These are phyloP conservation scores for Alexandromys fortis DNA, from an alignment of 2,113 vertebrate species.

Conservation along the genomic window DNA sequence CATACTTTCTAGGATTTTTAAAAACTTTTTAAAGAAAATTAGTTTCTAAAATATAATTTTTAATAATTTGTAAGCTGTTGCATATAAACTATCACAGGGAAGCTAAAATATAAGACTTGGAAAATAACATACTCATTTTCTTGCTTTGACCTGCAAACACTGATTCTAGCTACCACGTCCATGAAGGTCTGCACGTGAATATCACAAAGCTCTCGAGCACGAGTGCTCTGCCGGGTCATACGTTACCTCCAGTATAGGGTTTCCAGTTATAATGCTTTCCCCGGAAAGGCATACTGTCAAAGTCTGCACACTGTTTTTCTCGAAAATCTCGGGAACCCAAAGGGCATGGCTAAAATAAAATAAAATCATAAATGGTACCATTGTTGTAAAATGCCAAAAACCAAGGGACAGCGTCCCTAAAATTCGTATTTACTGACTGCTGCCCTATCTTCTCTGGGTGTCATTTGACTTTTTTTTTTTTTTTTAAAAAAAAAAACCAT, in stretches of 20 bases:
- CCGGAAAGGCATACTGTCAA: conserved; percentile 97
- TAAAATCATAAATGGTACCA: conserved; percentile 73
- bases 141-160: conserved; percentile 23
- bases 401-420: conserved; percentile 59
- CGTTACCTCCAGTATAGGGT: conserved; percentile 97
- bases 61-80: conserved; percentile 23
- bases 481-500: neutral
- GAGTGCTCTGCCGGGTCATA: conserved; percentile 72
- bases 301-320: conserved; percentile 98
- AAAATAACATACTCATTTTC: neutral
- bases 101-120: conserved; percentile 40
- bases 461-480: conserved; percentile 52
- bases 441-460: conserved; percentile 3
- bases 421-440: conserved; percentile 56
- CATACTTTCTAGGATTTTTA: conserved; percentile 25
- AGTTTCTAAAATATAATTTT: conserved; percentile 42
- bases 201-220: conserved; percentile 56
- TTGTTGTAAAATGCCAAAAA: conserved; percentile 70
- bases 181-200: neutral
- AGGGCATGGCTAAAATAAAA: conserved; percentile 90
- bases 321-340: conserved; percentile 95
- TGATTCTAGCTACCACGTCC: neutral
- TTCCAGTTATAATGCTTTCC: conserved; percentile 99
- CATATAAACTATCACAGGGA: conserved; percentile 25
- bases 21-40: conserved; percentile 43